Evolutionary conservation across 2,113 vertebrate genomes (phyloP).

Genomic region (Helogale parvula): DNA sequence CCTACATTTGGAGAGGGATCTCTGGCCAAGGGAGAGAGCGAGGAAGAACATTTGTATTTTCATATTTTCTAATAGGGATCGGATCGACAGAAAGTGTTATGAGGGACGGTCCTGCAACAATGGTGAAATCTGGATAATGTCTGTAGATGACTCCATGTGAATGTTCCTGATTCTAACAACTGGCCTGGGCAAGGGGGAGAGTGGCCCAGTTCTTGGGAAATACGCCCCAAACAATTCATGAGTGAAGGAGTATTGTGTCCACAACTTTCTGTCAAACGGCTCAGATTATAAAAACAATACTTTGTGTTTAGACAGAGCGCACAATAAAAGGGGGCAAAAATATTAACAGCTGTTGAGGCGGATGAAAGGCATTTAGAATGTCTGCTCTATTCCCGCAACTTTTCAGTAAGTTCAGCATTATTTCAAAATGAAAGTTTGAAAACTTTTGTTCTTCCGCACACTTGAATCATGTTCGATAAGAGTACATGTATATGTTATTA

Average conservation of each 20-base stretch:
- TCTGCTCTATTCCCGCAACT: background rate
- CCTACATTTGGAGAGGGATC: no score
- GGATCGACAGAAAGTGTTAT: no score
- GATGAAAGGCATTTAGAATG: background rate
- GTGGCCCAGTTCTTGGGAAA: background rate
- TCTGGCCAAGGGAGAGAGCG: background rate
- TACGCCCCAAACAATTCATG: no score
- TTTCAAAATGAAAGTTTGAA: background rate
- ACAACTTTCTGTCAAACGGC: background rate
- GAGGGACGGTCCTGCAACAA: background rate
- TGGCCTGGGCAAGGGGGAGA: background rate
- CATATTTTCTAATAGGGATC: background rate
- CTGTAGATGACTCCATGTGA: background rate
- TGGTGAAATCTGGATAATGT: background rate
- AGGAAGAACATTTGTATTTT: background rate
- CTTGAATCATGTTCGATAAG: background rate
- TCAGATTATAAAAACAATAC: background rate
- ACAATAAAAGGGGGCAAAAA: background rate
- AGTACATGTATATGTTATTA: background rate
- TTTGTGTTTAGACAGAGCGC: background rate
- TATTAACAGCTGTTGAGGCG: rapidly evolving
- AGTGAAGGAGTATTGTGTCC: no score
- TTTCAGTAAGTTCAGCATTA: background rate
- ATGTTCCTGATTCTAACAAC: background rate
- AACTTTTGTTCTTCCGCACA: background rate